Conservation (phyloP, 2,888 invertebrate genomes). For the Invenusta paracnida region DNA sequence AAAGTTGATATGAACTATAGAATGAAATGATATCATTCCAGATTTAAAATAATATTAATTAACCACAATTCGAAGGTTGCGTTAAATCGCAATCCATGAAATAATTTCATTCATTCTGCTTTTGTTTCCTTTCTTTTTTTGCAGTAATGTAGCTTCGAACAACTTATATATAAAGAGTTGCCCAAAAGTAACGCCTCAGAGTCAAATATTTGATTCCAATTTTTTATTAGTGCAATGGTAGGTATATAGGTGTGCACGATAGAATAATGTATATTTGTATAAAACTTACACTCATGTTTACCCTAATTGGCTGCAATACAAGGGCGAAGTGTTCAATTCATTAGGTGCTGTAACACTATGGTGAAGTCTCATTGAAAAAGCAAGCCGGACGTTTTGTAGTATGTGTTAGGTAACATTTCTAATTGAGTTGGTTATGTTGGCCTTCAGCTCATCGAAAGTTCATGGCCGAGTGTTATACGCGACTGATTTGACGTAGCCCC, state of each 20-base stretch:
- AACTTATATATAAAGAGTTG: not conserved
- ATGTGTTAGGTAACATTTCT: not conserved
- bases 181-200: not conserved
- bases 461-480: not conserved
- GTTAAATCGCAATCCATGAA: too few species aligned
- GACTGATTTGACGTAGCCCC: not conserved
- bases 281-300: too few species aligned
- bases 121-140: too few species aligned
- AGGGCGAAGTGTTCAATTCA: too few species aligned
- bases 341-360: not conserved
- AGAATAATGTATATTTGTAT: too few species aligned
- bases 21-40: too few species aligned
- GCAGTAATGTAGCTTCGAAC: not conserved
- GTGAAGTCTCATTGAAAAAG: not conserved
- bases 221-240: not conserved
- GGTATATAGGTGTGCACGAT: too few species aligned
- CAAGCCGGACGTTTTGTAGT: not conserved
- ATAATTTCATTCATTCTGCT: too few species aligned
- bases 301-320: too few species aligned
- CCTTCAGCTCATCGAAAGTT: conserved; percentile 5
- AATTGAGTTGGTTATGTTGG: not conserved
- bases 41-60: too few species aligned
- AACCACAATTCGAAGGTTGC: too few species aligned
- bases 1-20: too few species aligned
- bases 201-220: not conserved